phyloP scores from a whole-genome alignment of 2,888 invertebrate species.

The Timema cristinae region DNA sequence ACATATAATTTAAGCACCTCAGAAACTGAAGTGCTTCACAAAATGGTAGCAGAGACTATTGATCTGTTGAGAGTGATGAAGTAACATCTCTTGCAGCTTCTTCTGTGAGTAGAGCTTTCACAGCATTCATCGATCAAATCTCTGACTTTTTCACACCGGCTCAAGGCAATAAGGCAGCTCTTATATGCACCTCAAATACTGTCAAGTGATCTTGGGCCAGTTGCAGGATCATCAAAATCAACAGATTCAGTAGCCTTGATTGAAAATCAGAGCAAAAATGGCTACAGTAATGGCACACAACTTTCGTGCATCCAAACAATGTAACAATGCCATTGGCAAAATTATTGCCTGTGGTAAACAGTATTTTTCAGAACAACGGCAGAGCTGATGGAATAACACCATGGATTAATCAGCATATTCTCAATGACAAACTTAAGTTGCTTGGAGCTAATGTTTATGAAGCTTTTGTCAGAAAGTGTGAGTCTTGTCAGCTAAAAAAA shows the following conservation, averaged over 20 bases:
- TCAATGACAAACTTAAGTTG: conserved; percentile 75
- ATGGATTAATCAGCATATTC: conserved; percentile 69
- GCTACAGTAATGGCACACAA: conserved; percentile 34
- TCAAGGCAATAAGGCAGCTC: conserved; percentile 43
- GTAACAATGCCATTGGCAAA: conserved; percentile 78
- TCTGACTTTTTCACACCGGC: conserved; percentile 61
- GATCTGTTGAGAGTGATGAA: conserved; percentile 86
- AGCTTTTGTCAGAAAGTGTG: conserved; percentile 55
- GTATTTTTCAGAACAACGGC: conserved; percentile 57
- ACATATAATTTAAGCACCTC: conserved; percentile 25
- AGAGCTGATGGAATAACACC: conserved; percentile 58
- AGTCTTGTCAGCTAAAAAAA: neutral
- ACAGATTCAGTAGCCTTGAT: conserved; percentile 33
- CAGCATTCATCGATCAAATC: conserved; percentile 72
- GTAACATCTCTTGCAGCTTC: conserved; percentile 68
- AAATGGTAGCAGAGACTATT: conserved; percentile 72
- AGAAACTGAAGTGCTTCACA: conserved; percentile 51
- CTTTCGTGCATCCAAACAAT: conserved; percentile 67
- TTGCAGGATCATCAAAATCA: conserved; percentile 35
- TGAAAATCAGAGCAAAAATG: conserved; percentile 25
- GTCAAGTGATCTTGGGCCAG: neutral
- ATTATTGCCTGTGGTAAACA: conserved; percentile 79
- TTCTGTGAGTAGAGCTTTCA: conserved; percentile 75
- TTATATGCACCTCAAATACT: conserved; percentile 30
- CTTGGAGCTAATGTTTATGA: conserved; percentile 91